Evolutionary conservation across 2,797 vertebrate species (phyloP).

Genomic region (Gymnothorax reevesii): DNA sequence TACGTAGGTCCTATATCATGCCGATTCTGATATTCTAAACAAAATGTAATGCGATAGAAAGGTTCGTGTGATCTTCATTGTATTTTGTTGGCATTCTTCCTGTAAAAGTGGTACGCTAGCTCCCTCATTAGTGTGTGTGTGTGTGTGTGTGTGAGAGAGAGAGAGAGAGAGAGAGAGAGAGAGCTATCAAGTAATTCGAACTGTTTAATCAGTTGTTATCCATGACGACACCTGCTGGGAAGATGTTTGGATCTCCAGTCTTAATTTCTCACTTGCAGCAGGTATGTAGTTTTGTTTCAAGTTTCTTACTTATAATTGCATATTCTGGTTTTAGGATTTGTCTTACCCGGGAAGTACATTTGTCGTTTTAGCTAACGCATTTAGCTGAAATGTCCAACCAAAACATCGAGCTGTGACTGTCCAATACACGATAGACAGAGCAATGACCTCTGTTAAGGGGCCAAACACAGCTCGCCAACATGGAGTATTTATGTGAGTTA

Average conservation of each 20-base stretch:
- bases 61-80: background rate
- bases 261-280: background rate
- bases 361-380: background rate
- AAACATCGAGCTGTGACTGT: background rate
- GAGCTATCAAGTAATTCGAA: background rate
- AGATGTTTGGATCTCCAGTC: background rate
- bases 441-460: conserved; percentile 8
- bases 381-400: background rate
- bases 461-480: background rate
- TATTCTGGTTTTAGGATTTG: background rate
- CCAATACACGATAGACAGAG: background rate
- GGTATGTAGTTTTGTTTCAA: conserved; percentile 13
- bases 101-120: background rate
- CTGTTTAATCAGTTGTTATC: conserved; percentile 14
- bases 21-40: background rate
- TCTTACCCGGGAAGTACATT: background rate
- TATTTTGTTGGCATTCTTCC: background rate
- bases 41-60: background rate
- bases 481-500: background rate
- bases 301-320: background rate
- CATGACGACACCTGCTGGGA: conserved; percentile 26
- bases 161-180: background rate
- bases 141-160: conserved; percentile 11
- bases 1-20: too few species aligned
- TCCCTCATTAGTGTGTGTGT: background rate